Percentiles rank a stretch among this genome's conserved stretches.
Conservation (phyloP, 2,888 invertebrate species). For the Eupithecia vulgata region DNA sequence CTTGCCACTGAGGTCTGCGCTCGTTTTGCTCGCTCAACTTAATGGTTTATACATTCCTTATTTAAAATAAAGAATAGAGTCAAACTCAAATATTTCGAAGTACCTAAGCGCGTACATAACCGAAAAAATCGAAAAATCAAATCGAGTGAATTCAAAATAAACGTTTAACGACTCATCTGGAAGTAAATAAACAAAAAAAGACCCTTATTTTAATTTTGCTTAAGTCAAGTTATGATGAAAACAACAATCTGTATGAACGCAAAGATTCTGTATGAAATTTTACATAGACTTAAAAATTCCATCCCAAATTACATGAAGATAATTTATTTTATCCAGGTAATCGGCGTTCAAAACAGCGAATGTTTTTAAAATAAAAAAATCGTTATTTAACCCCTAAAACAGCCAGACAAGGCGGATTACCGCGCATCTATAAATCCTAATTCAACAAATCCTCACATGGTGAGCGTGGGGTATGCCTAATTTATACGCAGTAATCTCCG, state of each 20-base stretch:
- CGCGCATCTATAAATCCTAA: slow-evolving; percentile 43
- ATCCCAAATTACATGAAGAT: no score
- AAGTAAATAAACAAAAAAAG: no score
- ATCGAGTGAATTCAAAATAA: not conserved
- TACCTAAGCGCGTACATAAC: no score
- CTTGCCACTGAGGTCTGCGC: not conserved
- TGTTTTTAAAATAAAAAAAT: not conserved
- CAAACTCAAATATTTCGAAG: no score
- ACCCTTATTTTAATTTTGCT: no score
- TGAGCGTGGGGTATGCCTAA: slow-evolving; percentile 50
- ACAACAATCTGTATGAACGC: no score
- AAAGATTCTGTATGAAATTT: no score
- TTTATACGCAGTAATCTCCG: slow-evolving; percentile 66
- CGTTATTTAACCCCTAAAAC: not conserved
- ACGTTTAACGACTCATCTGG: not conserved
- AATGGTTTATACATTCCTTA: not conserved
- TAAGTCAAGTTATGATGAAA: no score
- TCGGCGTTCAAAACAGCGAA: no score
- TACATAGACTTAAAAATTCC: no score
- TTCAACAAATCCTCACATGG: slow-evolving; percentile 58
- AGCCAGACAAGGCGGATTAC: slow-evolving; percentile 16
- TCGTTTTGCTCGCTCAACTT: not conserved
- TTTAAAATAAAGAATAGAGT: not conserved
- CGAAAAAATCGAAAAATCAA: not conserved
- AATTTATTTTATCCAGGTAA: no score